Evolutionary conservation across 2,888 invertebrate species (phyloP).

Genomic region (Drosophila robusta): DNA sequence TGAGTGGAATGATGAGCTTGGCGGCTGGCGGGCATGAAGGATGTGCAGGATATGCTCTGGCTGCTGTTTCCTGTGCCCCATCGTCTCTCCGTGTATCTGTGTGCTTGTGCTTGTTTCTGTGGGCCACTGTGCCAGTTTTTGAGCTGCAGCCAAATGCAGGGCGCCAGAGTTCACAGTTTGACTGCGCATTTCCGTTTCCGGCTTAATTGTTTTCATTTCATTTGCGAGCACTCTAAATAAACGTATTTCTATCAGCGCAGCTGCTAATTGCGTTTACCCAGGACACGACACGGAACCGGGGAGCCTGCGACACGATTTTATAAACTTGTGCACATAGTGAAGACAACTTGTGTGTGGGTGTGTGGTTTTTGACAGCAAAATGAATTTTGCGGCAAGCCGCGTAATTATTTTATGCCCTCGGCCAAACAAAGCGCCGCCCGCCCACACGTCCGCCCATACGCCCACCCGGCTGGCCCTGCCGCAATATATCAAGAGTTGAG

Average conservation of each 20-base stretch:
- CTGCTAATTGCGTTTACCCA: constrained; percentile 57
- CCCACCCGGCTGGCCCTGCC: constrained; percentile 25
- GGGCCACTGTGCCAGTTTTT: constrained; percentile 38
- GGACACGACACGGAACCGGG: constrained; percentile 15
- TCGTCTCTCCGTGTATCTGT: background rate
- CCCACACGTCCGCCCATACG: constrained; percentile 4
- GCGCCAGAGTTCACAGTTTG: constrained; percentile 25
- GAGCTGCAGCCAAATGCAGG: constrained; percentile 7
- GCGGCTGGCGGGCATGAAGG: constrained; percentile 6
- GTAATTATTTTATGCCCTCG: constrained; percentile 80
- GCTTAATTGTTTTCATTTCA: constrained; percentile 68
- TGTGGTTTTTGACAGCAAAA: constrained; percentile 60
- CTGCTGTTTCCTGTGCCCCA: constrained; percentile 5
- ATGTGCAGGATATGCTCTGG: constrained; percentile 25
- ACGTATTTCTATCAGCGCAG: constrained; percentile 46
- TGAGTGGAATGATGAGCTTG: constrained; percentile 35
- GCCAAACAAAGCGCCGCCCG: constrained; percentile 57
- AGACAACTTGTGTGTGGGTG: constrained; percentile 18
- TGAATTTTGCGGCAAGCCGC: constrained; percentile 76
- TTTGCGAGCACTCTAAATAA: constrained; percentile 62
- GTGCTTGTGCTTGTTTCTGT: constrained; percentile 18
- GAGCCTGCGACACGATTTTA: constrained; percentile 11
- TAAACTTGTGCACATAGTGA: constrained; percentile 21
- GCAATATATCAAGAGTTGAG: constrained; percentile 75
- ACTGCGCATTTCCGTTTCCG: constrained; percentile 52